Conservation (phyloP, 2,888 invertebrate genomes). For the Phortica okadai region DNA sequence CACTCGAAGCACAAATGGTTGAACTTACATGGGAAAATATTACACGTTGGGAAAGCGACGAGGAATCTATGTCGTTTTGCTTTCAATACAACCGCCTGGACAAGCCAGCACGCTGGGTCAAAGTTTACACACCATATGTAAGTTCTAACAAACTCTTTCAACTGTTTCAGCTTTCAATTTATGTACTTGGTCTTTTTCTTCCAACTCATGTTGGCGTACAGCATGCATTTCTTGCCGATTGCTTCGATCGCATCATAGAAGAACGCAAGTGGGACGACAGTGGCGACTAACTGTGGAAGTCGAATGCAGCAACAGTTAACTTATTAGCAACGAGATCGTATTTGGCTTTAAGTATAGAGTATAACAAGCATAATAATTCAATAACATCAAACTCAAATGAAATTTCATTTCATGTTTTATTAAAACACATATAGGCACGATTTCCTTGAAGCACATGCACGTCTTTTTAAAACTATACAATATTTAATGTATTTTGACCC, state of each 20-base stretch:
- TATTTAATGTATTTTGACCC: no score
- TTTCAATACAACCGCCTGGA: conserved; percentile 90
- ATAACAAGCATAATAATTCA: conserved; percentile 39
- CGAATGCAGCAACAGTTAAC: conserved; percentile 29
- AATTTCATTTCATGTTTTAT: neutral
- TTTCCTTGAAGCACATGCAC: neutral
- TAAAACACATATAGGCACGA: neutral
- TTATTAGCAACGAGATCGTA: conserved; percentile 3
- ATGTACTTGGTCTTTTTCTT: neutral
- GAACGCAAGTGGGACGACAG: conserved; percentile 92
- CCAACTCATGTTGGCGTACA: conserved; percentile 42
- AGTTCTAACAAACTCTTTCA: conserved; percentile 75
- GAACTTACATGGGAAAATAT: conserved; percentile 91
- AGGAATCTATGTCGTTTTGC: conserved; percentile 93
- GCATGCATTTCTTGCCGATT: conserved; percentile 81
- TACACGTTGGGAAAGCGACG: conserved; percentile 91
- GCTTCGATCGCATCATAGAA: conserved; percentile 96
- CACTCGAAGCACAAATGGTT: conserved; percentile 86
- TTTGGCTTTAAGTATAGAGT: neutral
- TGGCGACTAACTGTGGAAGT: conserved; percentile 81
- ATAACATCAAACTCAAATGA: conserved; percentile 38
- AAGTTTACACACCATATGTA: conserved; percentile 93
- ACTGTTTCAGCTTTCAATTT: neutral
- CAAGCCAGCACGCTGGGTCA: conserved; percentile 89
- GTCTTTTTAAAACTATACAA: neutral